Evolutionary conservation across 2,797 vertebrate genomes (phyloP).

Genomic region (Momotus momota): DNA sequence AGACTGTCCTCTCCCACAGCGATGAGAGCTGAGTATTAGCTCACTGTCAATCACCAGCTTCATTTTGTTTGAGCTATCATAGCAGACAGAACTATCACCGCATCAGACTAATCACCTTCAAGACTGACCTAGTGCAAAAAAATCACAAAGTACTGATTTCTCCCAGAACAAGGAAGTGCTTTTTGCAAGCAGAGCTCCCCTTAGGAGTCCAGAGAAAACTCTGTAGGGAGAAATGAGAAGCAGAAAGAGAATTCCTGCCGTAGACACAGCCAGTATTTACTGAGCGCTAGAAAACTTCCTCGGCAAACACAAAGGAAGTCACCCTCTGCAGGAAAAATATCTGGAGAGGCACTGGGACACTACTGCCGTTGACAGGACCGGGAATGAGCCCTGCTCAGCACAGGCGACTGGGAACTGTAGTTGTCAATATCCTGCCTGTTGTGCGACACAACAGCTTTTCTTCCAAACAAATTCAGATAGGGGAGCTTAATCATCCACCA

Average conservation of each 20-base stretch:
- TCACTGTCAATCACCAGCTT: constrained; percentile 10
- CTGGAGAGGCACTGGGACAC: background rate
- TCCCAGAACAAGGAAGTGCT: background rate
- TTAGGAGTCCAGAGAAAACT: background rate
- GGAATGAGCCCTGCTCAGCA: background rate
- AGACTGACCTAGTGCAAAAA: background rate
- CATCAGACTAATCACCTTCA: constrained; percentile 2
- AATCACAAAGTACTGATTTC: constrained; percentile 40
- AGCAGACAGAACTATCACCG: background rate
- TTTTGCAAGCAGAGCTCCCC: background rate
- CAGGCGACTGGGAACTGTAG: background rate
- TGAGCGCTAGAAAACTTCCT: constrained; percentile 2
- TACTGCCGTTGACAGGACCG: no score
- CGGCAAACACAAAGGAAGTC: background rate
- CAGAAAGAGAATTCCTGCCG: background rate
- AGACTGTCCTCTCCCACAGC: background rate
- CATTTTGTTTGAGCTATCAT: background rate
- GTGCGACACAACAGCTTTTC: background rate
- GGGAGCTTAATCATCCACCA: background rate
- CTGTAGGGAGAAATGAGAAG: background rate
- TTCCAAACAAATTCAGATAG: background rate
- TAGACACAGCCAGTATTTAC: background rate
- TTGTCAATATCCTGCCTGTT: background rate
- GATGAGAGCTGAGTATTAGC: background rate
- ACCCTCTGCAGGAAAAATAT: background rate